Evolutionary conservation across 1,140 invertebrate species (phyloP).

Genomic region (Drosophila watanabei): DNA sequence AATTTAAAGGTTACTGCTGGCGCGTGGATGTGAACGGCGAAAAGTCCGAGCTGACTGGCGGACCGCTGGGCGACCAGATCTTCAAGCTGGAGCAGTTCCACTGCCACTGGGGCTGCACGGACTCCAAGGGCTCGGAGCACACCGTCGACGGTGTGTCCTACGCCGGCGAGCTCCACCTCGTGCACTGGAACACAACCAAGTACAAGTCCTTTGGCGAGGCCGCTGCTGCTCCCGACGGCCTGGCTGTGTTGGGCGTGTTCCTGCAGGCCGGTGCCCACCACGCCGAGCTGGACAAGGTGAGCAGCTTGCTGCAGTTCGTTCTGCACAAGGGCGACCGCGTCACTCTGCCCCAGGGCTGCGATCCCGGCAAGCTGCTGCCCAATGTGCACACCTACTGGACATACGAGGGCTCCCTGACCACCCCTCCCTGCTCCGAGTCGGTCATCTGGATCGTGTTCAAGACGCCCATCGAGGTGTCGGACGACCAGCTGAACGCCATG

Average conservation of each 20-base stretch:
- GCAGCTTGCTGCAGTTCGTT: slow-evolving; percentile 91
- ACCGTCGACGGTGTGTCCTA: slow-evolving; percentile 95
- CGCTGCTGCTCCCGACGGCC: slow-evolving; percentile 92
- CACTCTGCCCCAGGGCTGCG: slow-evolving; percentile 89
- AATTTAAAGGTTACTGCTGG: slow-evolving; percentile 90
- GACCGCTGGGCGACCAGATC: slow-evolving; percentile 91
- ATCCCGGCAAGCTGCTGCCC: slow-evolving; percentile 90
- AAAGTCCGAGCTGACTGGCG: slow-evolving; percentile 92
- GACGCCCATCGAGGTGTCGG: slow-evolving; percentile 94
- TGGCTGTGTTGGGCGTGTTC: slow-evolving; percentile 96
- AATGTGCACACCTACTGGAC: slow-evolving; percentile 95
- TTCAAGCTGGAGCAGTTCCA: slow-evolving; percentile 97
- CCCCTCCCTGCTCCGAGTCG: slow-evolving; percentile 97
- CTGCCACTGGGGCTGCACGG: slow-evolving; percentile 95
- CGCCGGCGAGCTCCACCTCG: slow-evolving; percentile 96
- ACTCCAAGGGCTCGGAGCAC: slow-evolving; percentile 92
- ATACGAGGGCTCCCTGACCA: slow-evolving; percentile 97
- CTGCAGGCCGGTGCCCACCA: slow-evolving; percentile 90
- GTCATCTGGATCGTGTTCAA: slow-evolving; percentile 99
- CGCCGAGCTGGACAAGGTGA: slow-evolving; percentile 93
- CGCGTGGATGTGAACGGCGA: slow-evolving; percentile 91
- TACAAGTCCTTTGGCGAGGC: slow-evolving; percentile 94
- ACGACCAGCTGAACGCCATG: slow-evolving; percentile 93
- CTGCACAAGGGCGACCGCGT: slow-evolving; percentile 90
- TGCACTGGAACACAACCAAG: slow-evolving; percentile 96